Evolutionary conservation across 2,113 vertebrate genomes (phyloP).

Genomic region (Ariopsis seemanni): DNA sequence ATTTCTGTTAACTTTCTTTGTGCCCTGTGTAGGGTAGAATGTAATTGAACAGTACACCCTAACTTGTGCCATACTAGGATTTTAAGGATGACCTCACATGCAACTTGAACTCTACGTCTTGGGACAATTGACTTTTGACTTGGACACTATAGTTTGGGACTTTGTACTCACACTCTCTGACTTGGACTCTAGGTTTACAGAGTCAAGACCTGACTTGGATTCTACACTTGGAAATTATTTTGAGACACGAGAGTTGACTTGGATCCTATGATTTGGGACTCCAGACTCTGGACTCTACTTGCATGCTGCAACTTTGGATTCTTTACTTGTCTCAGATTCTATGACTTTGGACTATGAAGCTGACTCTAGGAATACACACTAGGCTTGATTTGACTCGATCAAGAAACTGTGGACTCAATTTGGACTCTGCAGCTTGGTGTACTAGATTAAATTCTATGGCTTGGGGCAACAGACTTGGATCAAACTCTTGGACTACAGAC

Average conservation of each 20-base stretch:
- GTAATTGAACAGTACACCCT: neutral
- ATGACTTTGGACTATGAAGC: neutral
- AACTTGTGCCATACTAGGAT: neutral
- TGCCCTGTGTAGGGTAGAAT: neutral
- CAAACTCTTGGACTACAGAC: neutral
- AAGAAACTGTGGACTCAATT: neutral
- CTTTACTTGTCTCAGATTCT: neutral
- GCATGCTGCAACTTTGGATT: neutral
- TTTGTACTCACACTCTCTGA: neutral
- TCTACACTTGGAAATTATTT: neutral
- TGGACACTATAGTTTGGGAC: too few relatives aligned
- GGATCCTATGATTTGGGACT: neutral
- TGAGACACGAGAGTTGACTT: neutral
- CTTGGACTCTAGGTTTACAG: neutral
- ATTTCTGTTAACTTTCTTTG: neutral
- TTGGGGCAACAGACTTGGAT: neutral
- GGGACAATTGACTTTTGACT: too few relatives aligned
- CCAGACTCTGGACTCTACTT: neutral
- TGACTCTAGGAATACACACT: neutral
- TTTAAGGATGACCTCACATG: too few relatives aligned
- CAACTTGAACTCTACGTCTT: too few relatives aligned
- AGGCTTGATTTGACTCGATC: neutral
- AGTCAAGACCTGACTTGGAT: neutral
- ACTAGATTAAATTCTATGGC: neutral
- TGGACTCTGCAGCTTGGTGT: neutral